phyloP scores from a whole-genome alignment of 2,888 invertebrate genomes.

The Mantis religiosa region DNA sequence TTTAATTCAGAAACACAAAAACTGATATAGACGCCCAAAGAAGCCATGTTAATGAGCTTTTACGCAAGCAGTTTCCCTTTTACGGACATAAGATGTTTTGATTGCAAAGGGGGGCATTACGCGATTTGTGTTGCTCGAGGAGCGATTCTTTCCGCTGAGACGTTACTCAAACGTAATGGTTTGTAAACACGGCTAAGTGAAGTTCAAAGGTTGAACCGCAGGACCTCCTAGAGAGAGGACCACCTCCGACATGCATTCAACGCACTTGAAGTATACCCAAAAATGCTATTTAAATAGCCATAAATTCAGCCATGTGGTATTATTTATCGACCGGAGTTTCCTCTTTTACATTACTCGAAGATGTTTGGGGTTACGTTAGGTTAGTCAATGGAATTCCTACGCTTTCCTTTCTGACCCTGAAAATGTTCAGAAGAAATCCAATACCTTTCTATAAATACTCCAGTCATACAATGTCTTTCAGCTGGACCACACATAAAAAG shows the following conservation, averaged over 20 bases:
- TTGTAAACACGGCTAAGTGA: neutral
- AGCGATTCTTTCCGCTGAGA: neutral
- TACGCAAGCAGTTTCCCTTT: too few relatives aligned
- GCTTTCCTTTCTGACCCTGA: neutral
- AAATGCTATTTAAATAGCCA: neutral
- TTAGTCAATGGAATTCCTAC: neutral
- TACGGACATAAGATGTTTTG: neutral
- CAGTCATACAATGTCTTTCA: too few relatives aligned
- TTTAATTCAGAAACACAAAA: too few relatives aligned
- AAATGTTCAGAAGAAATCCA: neutral
- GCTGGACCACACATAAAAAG: too few relatives aligned
- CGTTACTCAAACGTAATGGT: neutral
- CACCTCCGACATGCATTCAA: neutral
- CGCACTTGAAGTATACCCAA: neutral
- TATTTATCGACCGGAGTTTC: neutral
- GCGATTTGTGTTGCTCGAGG: neutral
- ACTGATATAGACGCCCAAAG: too few relatives aligned
- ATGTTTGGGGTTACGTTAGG: neutral
- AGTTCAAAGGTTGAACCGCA: neutral
- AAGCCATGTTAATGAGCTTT: too few relatives aligned
- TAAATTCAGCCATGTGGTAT: neutral
- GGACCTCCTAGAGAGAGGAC: neutral
- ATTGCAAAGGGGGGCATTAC: neutral
- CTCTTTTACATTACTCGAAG: neutral
- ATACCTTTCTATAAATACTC: too few relatives aligned